A percentile compares a stretch with the other conserved stretches of the same genome.
Evolutionary conservation across 2,888 invertebrate genomes (phyloP).

Genomic region (Portevinia maculata): DNA sequence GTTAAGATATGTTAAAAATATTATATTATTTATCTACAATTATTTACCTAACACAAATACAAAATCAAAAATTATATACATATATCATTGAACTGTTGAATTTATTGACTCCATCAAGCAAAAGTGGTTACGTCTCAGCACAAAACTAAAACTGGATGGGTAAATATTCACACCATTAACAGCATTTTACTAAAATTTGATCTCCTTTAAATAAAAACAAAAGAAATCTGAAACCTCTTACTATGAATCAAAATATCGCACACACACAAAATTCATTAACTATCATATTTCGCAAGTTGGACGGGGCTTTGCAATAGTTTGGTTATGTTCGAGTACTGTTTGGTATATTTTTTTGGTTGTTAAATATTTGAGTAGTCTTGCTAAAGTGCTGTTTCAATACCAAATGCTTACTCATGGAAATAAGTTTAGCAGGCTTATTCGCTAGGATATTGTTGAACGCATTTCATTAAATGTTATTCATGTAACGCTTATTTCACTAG

Average conservation of each 20-base stretch:
- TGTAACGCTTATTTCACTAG: not conserved
- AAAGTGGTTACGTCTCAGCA: slow-evolving; percentile 63
- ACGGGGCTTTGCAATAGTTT: slow-evolving; percentile 35
- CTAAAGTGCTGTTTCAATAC: slow-evolving; percentile 22
- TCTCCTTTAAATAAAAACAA: not conserved
- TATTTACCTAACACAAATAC: slow-evolving; percentile 53
- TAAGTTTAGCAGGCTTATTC: not conserved
- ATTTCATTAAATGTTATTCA: not conserved
- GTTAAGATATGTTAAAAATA: slow-evolving; percentile 38
- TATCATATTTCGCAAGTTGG: slow-evolving; percentile 19
- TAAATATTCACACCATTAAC: slow-evolving; percentile 69
- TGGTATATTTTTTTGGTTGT: slow-evolving; percentile 12
- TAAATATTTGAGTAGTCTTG: slow-evolving; percentile 45
- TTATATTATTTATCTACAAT: slow-evolving; percentile 33
- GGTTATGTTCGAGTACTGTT: slow-evolving; percentile 5
- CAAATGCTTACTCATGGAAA: slow-evolving; percentile 24
- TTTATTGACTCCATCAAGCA: slow-evolving; percentile 65
- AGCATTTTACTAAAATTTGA: slow-evolving; percentile 14
- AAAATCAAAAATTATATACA: slow-evolving; percentile 35
- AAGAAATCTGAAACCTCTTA: not conserved
- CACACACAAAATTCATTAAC: slow-evolving; percentile 46
- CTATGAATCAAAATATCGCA: not conserved
- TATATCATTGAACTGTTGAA: slow-evolving; percentile 55
- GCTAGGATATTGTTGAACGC: not conserved
- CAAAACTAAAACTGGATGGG: slow-evolving; percentile 69